phyloP scores from a whole-genome alignment of 53 echinoderm and acorn worm species.

The Holothuria scabra region DNA sequence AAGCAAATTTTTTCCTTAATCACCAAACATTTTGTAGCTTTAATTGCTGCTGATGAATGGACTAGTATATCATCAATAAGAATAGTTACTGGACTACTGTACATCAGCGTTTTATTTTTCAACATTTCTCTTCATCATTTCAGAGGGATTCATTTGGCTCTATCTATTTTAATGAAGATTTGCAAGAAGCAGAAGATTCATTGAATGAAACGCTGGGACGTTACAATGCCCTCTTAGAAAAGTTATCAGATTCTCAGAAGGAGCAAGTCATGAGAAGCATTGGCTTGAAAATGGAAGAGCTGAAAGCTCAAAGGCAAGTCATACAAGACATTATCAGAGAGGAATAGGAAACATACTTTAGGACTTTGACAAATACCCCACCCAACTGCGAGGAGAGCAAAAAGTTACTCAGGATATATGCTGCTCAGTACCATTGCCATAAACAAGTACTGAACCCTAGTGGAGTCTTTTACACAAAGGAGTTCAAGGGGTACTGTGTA shows the following conservation, averaged over 20 bases:
- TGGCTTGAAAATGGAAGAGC: conserved; percentile 86
- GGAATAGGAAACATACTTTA: conserved; percentile 12
- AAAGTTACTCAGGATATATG: no score
- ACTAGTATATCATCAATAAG: no score
- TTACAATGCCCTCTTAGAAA: conserved; percentile 57
- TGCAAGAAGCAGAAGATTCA: conserved; percentile 73
- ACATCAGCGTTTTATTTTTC: neutral
- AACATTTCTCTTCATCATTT: neutral
- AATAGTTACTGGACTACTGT: no score
- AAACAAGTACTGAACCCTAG: no score
- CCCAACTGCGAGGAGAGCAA: no score
- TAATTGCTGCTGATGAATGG: no score
- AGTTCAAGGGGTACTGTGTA: no score
- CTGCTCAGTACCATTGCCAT: no score
- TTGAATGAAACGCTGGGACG: conserved; percentile 71
- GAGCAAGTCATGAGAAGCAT: conserved; percentile 73
- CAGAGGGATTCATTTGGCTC: conserved; percentile 77
- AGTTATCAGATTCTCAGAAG: conserved; percentile 67
- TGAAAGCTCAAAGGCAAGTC: conserved; percentile 74
- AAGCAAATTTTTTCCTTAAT: no score
- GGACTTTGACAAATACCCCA: no score
- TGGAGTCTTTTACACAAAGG: no score
- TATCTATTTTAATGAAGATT: conserved; percentile 89
- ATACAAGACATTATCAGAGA: conserved; percentile 73
- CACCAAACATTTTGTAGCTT: no score